Conservation (phyloP, 2,797 vertebrate species). For the Pantherophis alleghaniensis region DNA sequence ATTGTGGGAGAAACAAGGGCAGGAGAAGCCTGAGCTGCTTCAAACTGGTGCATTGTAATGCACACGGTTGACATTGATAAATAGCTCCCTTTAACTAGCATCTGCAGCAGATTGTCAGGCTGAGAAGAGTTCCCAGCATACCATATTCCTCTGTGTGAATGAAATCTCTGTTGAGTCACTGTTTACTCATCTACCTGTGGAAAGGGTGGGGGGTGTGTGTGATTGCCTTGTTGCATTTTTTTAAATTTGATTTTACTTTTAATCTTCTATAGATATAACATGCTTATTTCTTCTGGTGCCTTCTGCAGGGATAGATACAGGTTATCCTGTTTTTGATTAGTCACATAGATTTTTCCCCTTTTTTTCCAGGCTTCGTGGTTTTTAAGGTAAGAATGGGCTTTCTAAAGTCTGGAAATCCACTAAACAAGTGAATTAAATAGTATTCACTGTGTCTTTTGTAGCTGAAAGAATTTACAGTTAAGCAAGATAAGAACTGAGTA, state of each 20-base stretch:
- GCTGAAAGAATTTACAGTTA: background rate
- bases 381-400: constrained; percentile 20
- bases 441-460: constrained; percentile 25
- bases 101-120: constrained; percentile 48
- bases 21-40: constrained; percentile 16
- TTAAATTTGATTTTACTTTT: constrained; percentile 40
- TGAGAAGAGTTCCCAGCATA: constrained; percentile 52
- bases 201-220: constrained; percentile 11
- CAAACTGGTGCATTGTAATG: constrained; percentile 42
- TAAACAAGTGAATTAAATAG: constrained; percentile 21
- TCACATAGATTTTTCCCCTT: constrained; percentile 1
- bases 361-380: background rate
- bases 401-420: constrained; percentile 37
- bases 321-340: constrained; percentile 48
- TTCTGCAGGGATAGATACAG: constrained; percentile 33
- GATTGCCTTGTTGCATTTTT: constrained; percentile 50
- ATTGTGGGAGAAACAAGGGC: constrained; percentile 24
- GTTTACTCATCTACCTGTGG: constrained; percentile 47
- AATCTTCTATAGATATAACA: accelerated
- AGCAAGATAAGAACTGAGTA: constrained; percentile 7
- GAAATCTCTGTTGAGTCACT: constrained; percentile 51
- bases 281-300: background rate
- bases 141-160: constrained; percentile 44
- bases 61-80: constrained; percentile 55
- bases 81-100: constrained; percentile 49